phyloP scores from a whole-genome alignment of 2,888 invertebrate species.

The Oeneis ivallda region DNA sequence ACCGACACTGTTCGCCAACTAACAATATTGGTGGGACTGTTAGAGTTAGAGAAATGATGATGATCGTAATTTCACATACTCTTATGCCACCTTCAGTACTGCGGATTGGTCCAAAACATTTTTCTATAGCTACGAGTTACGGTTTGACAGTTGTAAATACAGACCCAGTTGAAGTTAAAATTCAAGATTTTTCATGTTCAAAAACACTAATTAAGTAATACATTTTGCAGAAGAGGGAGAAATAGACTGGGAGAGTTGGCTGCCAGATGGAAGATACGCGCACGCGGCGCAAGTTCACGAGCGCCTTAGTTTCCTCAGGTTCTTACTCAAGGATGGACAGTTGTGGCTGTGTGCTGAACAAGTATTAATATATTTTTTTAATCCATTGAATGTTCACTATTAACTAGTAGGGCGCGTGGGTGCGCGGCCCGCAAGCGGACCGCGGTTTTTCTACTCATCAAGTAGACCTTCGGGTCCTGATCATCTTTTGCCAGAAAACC shows the following conservation, averaged over 20 bases:
- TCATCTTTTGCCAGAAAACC: too few relatives aligned
- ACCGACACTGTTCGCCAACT: too few relatives aligned
- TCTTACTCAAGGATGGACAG: slow-evolving; percentile 96
- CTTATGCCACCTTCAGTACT: too few relatives aligned
- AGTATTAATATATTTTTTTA: slow-evolving; percentile 47
- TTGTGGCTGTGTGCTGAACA: slow-evolving; percentile 98
- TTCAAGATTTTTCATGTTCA: not conserved
- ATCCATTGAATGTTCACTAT: too few relatives aligned
- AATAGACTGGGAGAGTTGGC: slow-evolving; percentile 88
- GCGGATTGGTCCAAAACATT: too few relatives aligned
- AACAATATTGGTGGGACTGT: too few relatives aligned
- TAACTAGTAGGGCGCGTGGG: too few relatives aligned
- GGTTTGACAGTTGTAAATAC: not conserved
- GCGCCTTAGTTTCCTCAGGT: slow-evolving; percentile 94
- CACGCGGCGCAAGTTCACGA: slow-evolving; percentile 97
- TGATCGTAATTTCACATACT: too few relatives aligned
- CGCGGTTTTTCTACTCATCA: too few relatives aligned
- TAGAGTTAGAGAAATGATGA: too few relatives aligned
- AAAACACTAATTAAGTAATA: not conserved
- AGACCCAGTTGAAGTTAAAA: not conserved
- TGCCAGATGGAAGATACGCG: slow-evolving; percentile 94
- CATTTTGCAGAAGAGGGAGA: slow-evolving; percentile 80
- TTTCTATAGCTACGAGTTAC: not conserved
- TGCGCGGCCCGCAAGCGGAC: too few relatives aligned
- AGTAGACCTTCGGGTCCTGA: too few relatives aligned